Percentiles rank a stretch among this genome's conserved stretches.
Evolutionary conservation across 1,140 invertebrate species (phyloP).

Genomic region (Ostrea denselamellosa): DNA sequence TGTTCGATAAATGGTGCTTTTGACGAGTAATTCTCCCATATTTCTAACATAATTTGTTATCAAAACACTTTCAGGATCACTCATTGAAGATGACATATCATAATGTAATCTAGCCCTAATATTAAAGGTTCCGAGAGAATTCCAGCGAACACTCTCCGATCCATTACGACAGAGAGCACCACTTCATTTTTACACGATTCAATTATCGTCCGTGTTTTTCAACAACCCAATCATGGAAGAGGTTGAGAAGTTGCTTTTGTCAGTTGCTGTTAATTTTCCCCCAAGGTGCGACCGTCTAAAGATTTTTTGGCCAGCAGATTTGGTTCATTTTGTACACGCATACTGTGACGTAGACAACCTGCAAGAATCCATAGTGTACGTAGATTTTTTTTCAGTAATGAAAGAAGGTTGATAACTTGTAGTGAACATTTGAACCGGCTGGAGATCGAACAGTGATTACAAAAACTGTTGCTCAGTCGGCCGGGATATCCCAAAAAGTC

Average conservation of each 20-base stretch:
- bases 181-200: conserved; percentile 11
- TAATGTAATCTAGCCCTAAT: conserved; percentile 21
- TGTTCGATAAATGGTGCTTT: conserved; percentile 25
- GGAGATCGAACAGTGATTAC: no score
- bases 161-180: neutral
- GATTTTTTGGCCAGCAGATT: neutral
- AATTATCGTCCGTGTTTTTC: conserved; percentile 11
- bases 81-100: conserved; percentile 29
- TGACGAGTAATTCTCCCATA: conserved; percentile 25
- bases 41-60: conserved; percentile 22
- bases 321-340: no score
- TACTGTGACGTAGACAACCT: no score
- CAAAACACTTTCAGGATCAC: neutral
- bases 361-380: no score
- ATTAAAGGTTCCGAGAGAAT: neutral
- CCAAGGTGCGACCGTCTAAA: neutral
- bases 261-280: neutral
- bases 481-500: no score
- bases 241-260: conserved; percentile 24
- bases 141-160: neutral
- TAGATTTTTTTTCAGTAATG: no score
- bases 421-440: no score
- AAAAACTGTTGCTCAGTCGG: no score
- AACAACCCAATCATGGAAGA: neutral
- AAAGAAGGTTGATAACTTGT: no score